Percentiles rank a stretch among this genome's conserved stretches.
Conservation (phyloP, 2,113 vertebrate species). For the Thalassarche chlororhynchos region DNA sequence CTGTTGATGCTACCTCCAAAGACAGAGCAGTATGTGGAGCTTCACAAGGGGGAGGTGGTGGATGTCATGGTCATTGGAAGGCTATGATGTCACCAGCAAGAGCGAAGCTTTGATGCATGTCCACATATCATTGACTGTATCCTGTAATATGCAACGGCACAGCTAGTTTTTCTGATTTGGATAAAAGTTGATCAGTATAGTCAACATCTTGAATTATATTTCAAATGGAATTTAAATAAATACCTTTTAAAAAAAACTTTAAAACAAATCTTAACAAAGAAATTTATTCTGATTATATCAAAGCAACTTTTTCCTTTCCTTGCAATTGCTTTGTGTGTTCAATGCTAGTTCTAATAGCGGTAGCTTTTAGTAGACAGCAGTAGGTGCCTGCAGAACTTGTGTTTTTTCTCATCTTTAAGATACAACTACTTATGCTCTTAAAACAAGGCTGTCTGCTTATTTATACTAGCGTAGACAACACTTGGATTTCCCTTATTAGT, state of each 20-base stretch:
- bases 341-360: conserved; percentile 99
- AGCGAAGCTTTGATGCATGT: conserved; percentile 97
- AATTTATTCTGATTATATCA: conserved; percentile 99
- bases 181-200: conserved; percentile 98
- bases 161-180: conserved; percentile 99
- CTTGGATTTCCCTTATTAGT: conserved; percentile 98
- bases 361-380: conserved; percentile 99
- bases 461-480: conserved; percentile 92
- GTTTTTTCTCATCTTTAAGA: conserved; percentile 97
- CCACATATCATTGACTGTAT: conserved; percentile 99
- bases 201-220: conserved; percentile 98
- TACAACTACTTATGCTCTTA: conserved; percentile 95
- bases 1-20: conserved; percentile 99
- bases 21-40: conserved; percentile 99
- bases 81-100: conserved; percentile 93
- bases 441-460: conserved; percentile 92
- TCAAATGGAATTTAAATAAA: conserved; percentile 93
- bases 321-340: conserved; percentile 99
- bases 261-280: conserved; percentile 94
- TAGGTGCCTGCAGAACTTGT: conserved; percentile 98
- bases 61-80: conserved; percentile 99
- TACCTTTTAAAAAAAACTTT: conserved; percentile 98
- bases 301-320: conserved; percentile 98
- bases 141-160: conserved; percentile 99
- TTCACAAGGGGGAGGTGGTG: conserved; percentile 99